Percentiles rank a stretch among this genome's conserved stretches.
These are phyloP conservation scores for Magallana ariakensis DNA, from an alignment of 1,140 invertebrate species.

Conservation along the genomic window DNA sequence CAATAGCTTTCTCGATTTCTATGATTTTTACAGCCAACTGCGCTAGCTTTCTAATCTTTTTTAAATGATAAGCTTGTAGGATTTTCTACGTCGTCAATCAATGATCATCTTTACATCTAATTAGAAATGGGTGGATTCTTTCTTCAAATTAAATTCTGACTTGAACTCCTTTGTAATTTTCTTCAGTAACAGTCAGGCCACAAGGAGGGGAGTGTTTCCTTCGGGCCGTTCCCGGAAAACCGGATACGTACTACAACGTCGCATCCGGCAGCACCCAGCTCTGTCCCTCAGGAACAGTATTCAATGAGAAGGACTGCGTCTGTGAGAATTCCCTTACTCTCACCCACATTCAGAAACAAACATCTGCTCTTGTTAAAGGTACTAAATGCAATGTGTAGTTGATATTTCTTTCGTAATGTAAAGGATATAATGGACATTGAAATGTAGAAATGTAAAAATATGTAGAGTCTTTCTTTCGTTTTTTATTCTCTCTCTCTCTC, in stretches of 20 bases:
- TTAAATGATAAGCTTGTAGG: too few relatives aligned
- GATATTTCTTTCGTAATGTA: too few relatives aligned
- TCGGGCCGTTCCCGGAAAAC: background rate
- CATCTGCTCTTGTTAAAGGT: conserved; percentile 13
- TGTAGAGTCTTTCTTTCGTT: background rate
- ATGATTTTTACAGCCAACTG: too few relatives aligned
- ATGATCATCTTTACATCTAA: too few relatives aligned
- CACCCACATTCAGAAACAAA: conserved; percentile 1
- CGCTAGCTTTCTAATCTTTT: too few relatives aligned
- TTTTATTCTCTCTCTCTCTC: conserved; percentile 15
- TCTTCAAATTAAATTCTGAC: too few relatives aligned
- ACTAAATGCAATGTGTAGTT: background rate
- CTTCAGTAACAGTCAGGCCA: background rate
- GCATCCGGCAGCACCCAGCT: background rate
- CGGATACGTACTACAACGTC: background rate
- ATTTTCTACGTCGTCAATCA: too few relatives aligned
- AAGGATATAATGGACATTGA: too few relatives aligned
- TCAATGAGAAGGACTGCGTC: background rate
- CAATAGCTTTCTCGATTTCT: too few relatives aligned
- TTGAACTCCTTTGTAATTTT: background rate
- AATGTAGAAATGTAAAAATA: too few relatives aligned
- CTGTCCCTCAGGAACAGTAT: background rate
- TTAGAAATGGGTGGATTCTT: too few relatives aligned
- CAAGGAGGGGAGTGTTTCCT: background rate
- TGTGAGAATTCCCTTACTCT: conserved; percentile 2